Conservation (phyloP, 1,140 invertebrate genomes). For the Oedothorax gibbosus region DNA sequence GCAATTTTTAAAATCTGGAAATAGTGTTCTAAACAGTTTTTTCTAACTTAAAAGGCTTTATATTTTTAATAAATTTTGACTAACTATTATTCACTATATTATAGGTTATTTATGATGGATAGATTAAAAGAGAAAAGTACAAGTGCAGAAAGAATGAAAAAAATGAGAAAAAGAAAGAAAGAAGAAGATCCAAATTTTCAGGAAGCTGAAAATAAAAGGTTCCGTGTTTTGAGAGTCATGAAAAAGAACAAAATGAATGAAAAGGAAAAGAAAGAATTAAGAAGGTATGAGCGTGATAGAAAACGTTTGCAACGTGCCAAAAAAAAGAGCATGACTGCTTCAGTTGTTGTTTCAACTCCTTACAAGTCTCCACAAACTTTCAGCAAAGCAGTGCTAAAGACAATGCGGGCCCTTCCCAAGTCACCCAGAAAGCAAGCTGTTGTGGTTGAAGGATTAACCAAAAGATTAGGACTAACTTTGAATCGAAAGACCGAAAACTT, state of each 20-base stretch:
- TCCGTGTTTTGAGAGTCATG: too few species aligned
- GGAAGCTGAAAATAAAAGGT: slow-evolving; percentile 17
- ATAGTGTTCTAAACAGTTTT: too few species aligned
- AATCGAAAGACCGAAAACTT: neutral
- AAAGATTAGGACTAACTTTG: neutral
- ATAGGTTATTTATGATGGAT: too few species aligned
- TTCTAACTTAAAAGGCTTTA: too few species aligned
- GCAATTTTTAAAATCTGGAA: too few species aligned
- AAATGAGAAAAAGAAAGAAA: neutral
- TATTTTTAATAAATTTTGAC: too few species aligned
- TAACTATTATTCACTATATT: too few species aligned
- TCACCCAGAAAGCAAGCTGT: too few species aligned
- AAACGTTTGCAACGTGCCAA: slow-evolving; percentile 22
- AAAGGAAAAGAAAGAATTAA: neutral
- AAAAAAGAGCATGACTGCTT: neutral
- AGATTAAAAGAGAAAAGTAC: too few species aligned
- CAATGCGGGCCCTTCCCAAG: slow-evolving; percentile 10
- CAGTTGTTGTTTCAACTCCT: neutral
- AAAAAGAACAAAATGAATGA: slow-evolving; percentile 11
- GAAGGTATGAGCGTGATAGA: slow-evolving; percentile 20
- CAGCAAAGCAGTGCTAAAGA: slow-evolving; percentile 18
- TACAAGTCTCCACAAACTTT: slow-evolving; percentile 7
- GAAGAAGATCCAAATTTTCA: slow-evolving; percentile 12
- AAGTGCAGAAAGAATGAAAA: slow-evolving; percentile 29
- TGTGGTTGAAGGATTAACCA: slow-evolving; percentile 11